Evolutionary conservation across 2,797 vertebrate genomes (phyloP), one percentile per base, ranked within the genome.

Genomic region (Staurois parvus): DNA sequence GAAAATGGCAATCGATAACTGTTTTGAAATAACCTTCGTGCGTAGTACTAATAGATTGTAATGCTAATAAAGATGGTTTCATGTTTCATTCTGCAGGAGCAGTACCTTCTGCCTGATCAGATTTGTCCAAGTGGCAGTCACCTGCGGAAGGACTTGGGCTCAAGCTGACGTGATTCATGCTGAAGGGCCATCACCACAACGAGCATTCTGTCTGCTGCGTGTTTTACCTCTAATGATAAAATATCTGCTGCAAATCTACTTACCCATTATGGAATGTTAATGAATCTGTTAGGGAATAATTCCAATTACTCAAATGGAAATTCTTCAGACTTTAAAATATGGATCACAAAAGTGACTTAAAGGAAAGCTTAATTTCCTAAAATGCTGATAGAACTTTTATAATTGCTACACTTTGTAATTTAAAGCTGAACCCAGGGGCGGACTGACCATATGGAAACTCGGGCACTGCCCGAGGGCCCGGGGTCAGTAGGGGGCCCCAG

Each of bases 1-100:
- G 85, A 83, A 87, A 79, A 87, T 87, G 79, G 80, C 75, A 83
- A 87, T 87, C 81, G 75, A 87, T 83, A 87, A 83, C 76, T 87
- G 85, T 83, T 87, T 73, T 74, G 75, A 83, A 83, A 75, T 83
- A 83, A 64, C 85, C 82, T 78, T 74, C 69, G 68, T 79, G n/a
- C 29, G 32, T 72, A 69, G 68, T 62, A 83, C 85, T 87, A 87
- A 83, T 87, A 87, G 85, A 83, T 74, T 87, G 76, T 79, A 83
- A 83, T 82, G 80, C 85, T 87, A 83, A 87, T 87, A 83, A 73
- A 74, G 62, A 79, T 67, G 85, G 79, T 79, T 78, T 86, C 80
- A 78, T 83, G 85, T 86, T 81, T 79, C 76, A 87, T 86, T 83
- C 68, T 67, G 40, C 28, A 26, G 83, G 59, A 45, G n/a, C 74